Evolutionary conservation across 2,113 vertebrate species (phyloP).

Genomic region (Pheucticus melanocephalus): DNA sequence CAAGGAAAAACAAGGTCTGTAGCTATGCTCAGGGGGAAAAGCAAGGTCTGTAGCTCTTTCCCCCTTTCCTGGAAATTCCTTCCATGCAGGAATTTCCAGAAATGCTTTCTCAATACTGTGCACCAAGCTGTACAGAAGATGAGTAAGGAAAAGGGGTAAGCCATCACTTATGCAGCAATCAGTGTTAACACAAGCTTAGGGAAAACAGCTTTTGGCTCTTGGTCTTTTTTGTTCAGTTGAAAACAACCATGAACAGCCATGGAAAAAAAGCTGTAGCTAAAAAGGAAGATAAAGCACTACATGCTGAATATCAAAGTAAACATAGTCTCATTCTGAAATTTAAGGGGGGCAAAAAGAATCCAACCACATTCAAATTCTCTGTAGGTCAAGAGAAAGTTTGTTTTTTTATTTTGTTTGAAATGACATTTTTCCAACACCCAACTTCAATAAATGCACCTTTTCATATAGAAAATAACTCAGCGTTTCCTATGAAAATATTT

Average conservation of each 20-base stretch:
- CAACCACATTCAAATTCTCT: not conserved
- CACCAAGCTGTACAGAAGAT: not conserved
- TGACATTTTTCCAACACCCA: not conserved
- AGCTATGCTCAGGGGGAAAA: not conserved
- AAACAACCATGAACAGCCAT: rapidly evolving
- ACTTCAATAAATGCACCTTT: conserved; percentile 37
- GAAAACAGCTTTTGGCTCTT: not conserved
- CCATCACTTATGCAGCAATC: not conserved
- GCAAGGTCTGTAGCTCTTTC: not conserved
- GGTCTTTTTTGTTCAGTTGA: not conserved
- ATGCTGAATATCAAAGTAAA: not conserved
- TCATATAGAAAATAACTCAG: conserved; percentile 21
- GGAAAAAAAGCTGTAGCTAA: not conserved
- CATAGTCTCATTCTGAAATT: not conserved
- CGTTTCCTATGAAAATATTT: conserved; percentile 33
- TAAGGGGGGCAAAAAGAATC: not conserved
- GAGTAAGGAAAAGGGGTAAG: not conserved
- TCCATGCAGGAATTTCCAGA: not conserved
- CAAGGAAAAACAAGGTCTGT: not conserved
- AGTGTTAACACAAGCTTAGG: not conserved
- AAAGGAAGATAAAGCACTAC: not conserved
- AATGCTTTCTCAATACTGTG: not conserved
- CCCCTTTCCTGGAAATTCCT: no score
- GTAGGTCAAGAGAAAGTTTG: not conserved
- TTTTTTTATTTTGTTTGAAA: not conserved